Base-by-base conservation (phyloP, 2,113 vertebrate genomes). In the Eptatretus burgeri region DNA sequence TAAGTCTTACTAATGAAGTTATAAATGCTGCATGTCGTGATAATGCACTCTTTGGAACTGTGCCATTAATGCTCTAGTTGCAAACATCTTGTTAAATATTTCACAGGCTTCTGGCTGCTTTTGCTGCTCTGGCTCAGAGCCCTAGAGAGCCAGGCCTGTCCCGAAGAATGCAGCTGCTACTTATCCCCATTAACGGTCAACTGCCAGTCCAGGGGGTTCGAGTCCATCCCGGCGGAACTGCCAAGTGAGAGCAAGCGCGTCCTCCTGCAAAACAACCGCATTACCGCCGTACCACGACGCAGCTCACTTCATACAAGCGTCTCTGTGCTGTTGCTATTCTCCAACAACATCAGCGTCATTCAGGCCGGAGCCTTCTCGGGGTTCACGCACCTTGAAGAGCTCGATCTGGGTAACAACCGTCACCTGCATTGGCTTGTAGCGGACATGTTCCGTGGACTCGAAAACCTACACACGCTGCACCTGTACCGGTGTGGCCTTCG, bases 211-310 rank as follows among this genome's bases (percentile, higher is more conserved):
- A 86, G 93, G 77, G 84, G 91, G 73, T 85, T 95, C 50, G 77
- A 76, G 5, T 73, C 76, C 67, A 81, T 95, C 72, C 89, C 89
- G 0, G 83, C 86, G 74, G 88, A 80, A 66, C 94, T 96, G 72
- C 89, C 89, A 0, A 78, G 80, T 63, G 80, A 85, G 71, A 89
- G 88, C 12, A 85, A 93, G 75, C 80, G 89, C 27, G 78, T 96
- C 72, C 93, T 94, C 72, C 77, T 96, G 49, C 85, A 96, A 68
- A 96, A 96, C 75, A 96, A 96, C 78, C 82, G 77, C 73, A 96
- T 96, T 73, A 79, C 78, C 66, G 69, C 82, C 69, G 79, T 96
- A 50, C 82, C 82, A 49, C 79, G 77, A 2, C 85, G 85, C 65
- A 85, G 87, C 75, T n/a, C 56, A n/a, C 91, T 96, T 77, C 85